Evolutionary conservation across 2,797 vertebrate species (phyloP).

Genomic region (Labeo calbasu): DNA sequence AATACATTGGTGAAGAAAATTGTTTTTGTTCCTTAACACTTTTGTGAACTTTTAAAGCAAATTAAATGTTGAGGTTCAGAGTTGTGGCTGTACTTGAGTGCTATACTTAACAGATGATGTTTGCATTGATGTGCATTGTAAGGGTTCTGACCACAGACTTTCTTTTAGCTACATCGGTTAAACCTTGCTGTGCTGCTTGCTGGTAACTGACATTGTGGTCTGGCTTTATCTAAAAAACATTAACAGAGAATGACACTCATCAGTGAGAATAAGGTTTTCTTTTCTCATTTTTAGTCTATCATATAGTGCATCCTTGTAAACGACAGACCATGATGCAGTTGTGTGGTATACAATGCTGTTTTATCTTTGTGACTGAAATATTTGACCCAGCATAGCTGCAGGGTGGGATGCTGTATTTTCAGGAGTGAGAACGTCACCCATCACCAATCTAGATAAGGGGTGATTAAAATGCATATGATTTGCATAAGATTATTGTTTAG

Average conservation of each 20-base stretch:
- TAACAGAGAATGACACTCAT: neutral
- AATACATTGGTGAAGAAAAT: constrained; percentile 45
- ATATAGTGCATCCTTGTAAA: constrained; percentile 2
- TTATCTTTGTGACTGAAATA: constrained; percentile 50
- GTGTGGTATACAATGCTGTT: constrained; percentile 45
- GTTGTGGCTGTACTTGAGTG: constrained; percentile 39
- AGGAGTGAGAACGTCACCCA: constrained; percentile 26
- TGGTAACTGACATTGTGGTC: constrained; percentile 10
- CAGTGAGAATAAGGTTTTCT: neutral
- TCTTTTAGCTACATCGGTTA: constrained; percentile 20
- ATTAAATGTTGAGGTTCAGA: constrained; percentile 48
- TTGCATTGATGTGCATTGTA: constrained; percentile 49
- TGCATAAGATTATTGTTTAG: constrained; percentile 41
- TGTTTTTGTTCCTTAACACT: constrained; percentile 50
- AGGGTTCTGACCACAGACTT: constrained; percentile 31
- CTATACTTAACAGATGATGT: constrained; percentile 50
- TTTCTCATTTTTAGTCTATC: neutral
- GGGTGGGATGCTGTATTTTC: constrained; percentile 50
- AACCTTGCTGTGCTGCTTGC: constrained; percentile 24
- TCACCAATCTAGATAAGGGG: constrained; percentile 33
- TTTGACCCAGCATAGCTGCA: constrained; percentile 45
- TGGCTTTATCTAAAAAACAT: neutral
- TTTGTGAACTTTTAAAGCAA: constrained; percentile 44
- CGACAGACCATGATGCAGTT: constrained; percentile 20
- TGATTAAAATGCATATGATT: constrained; percentile 37